Percentiles rank a stretch among this genome's conserved stretches.
phyloP scores from a whole-genome alignment of 1,140 invertebrate genomes.

The Papilio polytes region DNA sequence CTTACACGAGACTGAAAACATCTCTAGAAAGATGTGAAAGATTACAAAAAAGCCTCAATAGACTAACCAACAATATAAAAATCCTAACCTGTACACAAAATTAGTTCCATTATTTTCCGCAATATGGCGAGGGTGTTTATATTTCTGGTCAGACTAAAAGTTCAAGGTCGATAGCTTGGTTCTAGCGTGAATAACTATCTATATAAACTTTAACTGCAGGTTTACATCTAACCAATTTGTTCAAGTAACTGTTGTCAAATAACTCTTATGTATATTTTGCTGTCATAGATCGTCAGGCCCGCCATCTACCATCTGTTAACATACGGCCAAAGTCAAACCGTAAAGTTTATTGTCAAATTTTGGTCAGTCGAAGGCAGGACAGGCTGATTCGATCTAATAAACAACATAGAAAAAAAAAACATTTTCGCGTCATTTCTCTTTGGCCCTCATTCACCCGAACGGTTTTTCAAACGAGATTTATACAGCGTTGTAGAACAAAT shows the following conservation, averaged over 20 bases:
- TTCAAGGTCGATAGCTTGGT: not conserved
- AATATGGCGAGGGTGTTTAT: too few species aligned
- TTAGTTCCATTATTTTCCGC: too few species aligned
- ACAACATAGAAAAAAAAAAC: conserved; percentile 35
- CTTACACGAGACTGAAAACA: not conserved
- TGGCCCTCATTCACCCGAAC: not conserved
- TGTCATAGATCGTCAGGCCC: not conserved
- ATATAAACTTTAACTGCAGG: not conserved
- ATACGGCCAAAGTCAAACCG: not conserved
- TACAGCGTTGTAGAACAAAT: too few species aligned
- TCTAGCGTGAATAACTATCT: not conserved
- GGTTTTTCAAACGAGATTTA: too few species aligned
- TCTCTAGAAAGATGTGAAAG: not conserved
- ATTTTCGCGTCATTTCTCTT: not conserved
- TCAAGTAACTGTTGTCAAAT: not conserved
- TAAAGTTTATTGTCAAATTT: conserved; percentile 80
- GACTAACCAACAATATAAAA: too few species aligned
- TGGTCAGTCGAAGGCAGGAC: conserved; percentile 70
- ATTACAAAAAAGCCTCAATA: not conserved
- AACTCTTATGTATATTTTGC: not conserved
- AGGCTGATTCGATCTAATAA: conserved; percentile 48
- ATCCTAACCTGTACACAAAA: too few species aligned
- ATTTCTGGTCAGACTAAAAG: not conserved
- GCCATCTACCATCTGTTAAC: not conserved
- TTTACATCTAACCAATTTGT: conserved; percentile 3